Conservation (phyloP, 2,113 vertebrate species). For the Anoura caudifer region DNA sequence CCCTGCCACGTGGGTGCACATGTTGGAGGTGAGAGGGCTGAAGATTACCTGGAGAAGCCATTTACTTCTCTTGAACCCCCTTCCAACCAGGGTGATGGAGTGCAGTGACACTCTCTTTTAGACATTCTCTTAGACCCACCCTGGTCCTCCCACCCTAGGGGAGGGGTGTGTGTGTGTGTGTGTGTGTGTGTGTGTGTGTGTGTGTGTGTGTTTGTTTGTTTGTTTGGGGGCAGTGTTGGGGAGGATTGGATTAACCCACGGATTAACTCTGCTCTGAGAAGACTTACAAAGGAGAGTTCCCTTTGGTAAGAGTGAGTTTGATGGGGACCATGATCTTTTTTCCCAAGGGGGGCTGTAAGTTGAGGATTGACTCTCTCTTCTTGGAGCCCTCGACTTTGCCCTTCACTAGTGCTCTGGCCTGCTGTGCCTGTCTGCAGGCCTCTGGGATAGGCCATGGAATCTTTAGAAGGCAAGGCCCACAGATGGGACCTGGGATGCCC, state of each 20-base stretch:
- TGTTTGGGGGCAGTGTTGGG: neutral
- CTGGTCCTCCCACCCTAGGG: neutral
- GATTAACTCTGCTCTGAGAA: neutral
- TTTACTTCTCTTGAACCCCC: neutral
- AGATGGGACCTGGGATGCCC: neutral
- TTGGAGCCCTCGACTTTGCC: neutral
- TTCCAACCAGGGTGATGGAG: neutral
- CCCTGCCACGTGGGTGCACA: neutral
- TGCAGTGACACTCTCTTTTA: neutral
- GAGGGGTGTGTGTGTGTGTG: neutral
- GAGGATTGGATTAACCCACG: neutral
- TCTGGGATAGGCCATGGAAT: neutral
- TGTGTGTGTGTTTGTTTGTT: neutral
- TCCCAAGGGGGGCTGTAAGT: neutral
- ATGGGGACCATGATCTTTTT: neutral
- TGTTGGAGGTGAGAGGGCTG: neutral
- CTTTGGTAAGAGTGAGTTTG: neutral
- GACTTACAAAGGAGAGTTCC: neutral
- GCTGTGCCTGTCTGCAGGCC: neutral
- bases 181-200: neutral
- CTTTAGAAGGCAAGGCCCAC: neutral
- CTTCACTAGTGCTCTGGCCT: neutral
- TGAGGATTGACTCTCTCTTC: neutral
- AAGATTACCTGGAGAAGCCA: neutral
- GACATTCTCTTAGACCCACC: neutral